These are phyloP conservation scores for Trichomycterus rosablanca DNA, from an alignment of 2,113 vertebrate species.

Conservation along the genomic window DNA sequence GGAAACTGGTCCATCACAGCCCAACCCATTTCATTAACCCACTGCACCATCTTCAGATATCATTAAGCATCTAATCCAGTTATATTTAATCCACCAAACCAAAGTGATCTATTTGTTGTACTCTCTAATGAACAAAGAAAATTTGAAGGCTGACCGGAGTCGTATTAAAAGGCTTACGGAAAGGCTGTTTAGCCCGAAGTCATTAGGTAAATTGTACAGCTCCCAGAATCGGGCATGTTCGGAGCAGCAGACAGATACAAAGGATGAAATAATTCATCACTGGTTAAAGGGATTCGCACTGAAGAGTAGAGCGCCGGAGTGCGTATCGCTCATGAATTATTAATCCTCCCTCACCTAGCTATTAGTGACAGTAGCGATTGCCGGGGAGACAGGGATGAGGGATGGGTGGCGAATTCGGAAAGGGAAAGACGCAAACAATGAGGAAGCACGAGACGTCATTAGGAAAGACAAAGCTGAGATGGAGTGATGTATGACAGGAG, in stretches of 20 bases:
- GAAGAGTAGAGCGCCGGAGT: constrained; percentile 39
- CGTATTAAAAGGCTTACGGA: constrained; percentile 33
- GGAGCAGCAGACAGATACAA: constrained; percentile 43
- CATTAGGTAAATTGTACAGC: constrained; percentile 59
- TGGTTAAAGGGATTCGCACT: constrained; percentile 64
- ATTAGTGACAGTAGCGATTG: constrained; percentile 49
- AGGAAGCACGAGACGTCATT: constrained; percentile 57
- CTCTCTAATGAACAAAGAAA: constrained; percentile 52
- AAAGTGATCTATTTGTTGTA: constrained; percentile 49
- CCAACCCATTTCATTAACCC: not conserved
- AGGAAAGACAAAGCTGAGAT: constrained; percentile 3
- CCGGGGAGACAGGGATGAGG: constrained; percentile 31
- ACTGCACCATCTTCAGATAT: not conserved
- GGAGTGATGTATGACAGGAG: constrained; percentile 60
- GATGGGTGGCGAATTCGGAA: not conserved
- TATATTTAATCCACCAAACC: constrained; percentile 45
- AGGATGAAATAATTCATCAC: constrained; percentile 58
- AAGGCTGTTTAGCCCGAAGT: constrained; percentile 47
- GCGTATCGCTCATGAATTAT: constrained; percentile 66
- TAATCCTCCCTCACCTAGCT: constrained; percentile 55
- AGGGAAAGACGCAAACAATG: constrained; percentile 9
- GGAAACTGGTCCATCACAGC: too few relatives aligned
- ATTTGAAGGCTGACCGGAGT: constrained; percentile 25
- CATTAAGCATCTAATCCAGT: too few relatives aligned
- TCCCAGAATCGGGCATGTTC: constrained; percentile 14